A percentile compares a stretch with the other conserved stretches of the same genome.
phyloP scores from a whole-genome alignment of 2,797 vertebrate species.

The Poecile montanus region DNA sequence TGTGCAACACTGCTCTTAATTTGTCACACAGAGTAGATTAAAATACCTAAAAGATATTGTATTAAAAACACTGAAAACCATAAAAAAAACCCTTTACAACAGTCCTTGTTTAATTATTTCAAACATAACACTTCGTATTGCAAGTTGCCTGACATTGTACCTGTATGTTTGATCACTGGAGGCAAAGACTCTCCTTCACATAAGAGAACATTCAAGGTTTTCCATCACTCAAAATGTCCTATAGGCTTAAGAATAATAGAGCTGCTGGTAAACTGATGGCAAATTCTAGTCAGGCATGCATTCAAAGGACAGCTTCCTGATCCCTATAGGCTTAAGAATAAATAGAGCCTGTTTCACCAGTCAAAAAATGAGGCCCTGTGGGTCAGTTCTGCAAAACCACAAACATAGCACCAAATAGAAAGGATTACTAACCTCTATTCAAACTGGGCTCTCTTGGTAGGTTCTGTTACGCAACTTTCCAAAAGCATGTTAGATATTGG shows the following conservation, averaged over 20 bases:
- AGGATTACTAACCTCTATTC: conserved; percentile 43
- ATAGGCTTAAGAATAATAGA: neutral
- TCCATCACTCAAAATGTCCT: neutral
- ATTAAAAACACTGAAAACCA: neutral
- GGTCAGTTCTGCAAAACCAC: conserved; percentile 36
- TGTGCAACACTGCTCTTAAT: neutral
- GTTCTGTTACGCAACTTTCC: conserved; percentile 54
- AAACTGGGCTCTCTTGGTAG: conserved; percentile 26
- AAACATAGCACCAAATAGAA: conserved; percentile 22
- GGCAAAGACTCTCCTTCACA: neutral
- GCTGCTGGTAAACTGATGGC: neutral
- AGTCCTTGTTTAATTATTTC: neutral
- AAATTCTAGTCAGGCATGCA: neutral
- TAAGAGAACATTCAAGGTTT: neutral
- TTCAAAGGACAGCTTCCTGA: neutral
- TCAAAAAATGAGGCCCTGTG: neutral
- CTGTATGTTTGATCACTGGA: neutral
- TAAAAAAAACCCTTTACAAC: neutral
- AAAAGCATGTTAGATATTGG: conserved; percentile 61
- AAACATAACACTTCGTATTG: neutral
- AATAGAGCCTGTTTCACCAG: neutral
- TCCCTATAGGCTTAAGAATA: neutral
- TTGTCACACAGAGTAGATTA: neutral
- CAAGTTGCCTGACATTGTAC: neutral
- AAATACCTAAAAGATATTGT: neutral